These are phyloP conservation scores for Balanococcus diminutus DNA, from an alignment of 2,888 invertebrate species.

Conservation along the genomic window DNA sequence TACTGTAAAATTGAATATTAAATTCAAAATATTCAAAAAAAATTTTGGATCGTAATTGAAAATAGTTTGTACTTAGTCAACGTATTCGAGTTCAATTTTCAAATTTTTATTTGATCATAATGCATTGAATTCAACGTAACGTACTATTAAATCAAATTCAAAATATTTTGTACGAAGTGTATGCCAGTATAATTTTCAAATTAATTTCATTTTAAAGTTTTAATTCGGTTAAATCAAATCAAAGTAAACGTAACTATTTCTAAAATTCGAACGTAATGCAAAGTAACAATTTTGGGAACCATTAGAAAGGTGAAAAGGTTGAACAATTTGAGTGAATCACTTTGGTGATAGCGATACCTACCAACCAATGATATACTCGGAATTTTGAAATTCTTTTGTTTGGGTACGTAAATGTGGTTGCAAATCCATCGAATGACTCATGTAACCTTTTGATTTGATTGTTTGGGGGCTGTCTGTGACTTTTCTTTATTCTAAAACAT, in stretches of 20 bases:
- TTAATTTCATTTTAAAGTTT: too few relatives aligned
- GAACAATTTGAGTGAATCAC: not conserved
- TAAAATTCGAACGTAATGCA: not conserved
- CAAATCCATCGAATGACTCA: not conserved
- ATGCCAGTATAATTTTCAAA: too few relatives aligned
- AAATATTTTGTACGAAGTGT: too few relatives aligned
- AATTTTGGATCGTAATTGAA: too few relatives aligned
- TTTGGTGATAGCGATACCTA: not conserved
- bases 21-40: too few relatives aligned
- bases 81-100: too few relatives aligned
- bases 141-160: too few relatives aligned
- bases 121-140: too few relatives aligned
- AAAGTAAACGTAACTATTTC: not conserved
- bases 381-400: not conserved
- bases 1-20: too few relatives aligned
- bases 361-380: not conserved
- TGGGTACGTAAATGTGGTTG: not conserved
- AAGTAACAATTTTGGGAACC: constrained; percentile 23
- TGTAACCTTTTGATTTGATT: not conserved
- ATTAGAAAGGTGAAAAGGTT: not conserved
- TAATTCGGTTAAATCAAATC: too few relatives aligned
- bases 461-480: not conserved
- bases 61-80: too few relatives aligned
- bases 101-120: too few relatives aligned
- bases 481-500: not conserved